These are phyloP conservation scores for Bagarius yarrelli DNA, from an alignment of 2,113 vertebrate species.

Conservation along the genomic window DNA sequence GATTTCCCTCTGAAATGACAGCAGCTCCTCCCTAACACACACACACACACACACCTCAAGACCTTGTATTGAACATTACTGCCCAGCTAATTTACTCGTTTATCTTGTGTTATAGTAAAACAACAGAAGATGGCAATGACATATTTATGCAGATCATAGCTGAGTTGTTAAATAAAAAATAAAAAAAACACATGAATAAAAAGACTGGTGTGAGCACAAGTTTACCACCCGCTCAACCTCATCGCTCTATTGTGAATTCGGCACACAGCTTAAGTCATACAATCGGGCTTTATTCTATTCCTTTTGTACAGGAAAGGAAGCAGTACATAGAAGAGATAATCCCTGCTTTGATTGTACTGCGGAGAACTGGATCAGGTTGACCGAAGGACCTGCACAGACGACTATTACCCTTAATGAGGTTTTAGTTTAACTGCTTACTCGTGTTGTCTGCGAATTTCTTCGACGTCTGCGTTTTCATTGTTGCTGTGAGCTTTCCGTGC, in stretches of 20 bases:
- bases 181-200: conserved; percentile 12
- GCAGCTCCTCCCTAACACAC: conserved; percentile 74
- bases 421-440: conserved; percentile 66
- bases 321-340: conserved; percentile 27
- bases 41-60: conserved; percentile 20
- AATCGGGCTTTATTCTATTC: conserved; percentile 37
- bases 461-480: conserved; percentile 72
- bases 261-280: conserved; percentile 33
- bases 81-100: neutral
- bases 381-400: neutral
- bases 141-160: conserved; percentile 28
- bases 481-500: conserved; percentile 72
- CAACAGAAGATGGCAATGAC: conserved; percentile 39
- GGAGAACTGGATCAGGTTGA: neutral
- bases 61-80: neutral
- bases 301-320: conserved; percentile 22
- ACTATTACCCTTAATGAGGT: too few species aligned
- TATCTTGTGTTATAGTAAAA: neutral
- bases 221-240: conserved; percentile 11
- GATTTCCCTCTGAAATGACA: conserved; percentile 77
- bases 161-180: conserved; percentile 14
- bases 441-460: conserved; percentile 74
- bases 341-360: conserved; percentile 21
- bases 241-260: conserved; percentile 19
- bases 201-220: conserved; percentile 24